Base-by-base conservation (phyloP, 2,888 invertebrate species). In the Fabriciana adippe region DNA sequence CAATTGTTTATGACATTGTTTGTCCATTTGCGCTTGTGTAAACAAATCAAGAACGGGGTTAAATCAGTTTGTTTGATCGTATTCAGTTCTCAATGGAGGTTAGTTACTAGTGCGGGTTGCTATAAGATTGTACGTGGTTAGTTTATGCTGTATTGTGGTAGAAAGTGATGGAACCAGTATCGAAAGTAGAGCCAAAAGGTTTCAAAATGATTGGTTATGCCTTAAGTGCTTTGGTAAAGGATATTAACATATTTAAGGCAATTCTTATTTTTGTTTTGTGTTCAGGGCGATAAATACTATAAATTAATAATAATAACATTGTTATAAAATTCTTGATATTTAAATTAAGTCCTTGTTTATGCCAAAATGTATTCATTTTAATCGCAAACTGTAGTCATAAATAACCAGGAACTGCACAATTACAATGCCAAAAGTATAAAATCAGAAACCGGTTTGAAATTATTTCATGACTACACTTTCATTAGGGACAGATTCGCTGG, bases 401-500 rank as follows among this genome's bases (percentile, higher is more conserved):
- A 64, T 63, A 55, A 55, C 31, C n/a, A 15, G 50, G 14, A n/a
- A 48, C 3, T 16, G 50, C 50, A 53, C 54, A 64, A 57, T 45
- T 64, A 26, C 57, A 64, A 62, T 67, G 68, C 68, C 71, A 71
- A 62, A 68, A 68, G 69, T 54, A 66, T 74, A 64, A 56, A 68
- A 67, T 71, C 68, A 68, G 66, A 69, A 75, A 75, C 76, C 74
- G 68, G 75, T 76, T 75, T 73, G 60, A 61, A 71, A 68, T 72
- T 68, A 55, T 73, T 75, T 72, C 70, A 71, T 67, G 71, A 61
- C 73, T 79, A 81, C 80, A 86, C 85, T 87, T 85, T 86, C 85
- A 79, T 82, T 85, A 72, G 72, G 67, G 78, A 74, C 77, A 76
- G 74, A 76, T 74, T 79, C 78, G 76, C 78, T 76, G 71, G 63